Evolutionary conservation across 2,113 vertebrate genomes (phyloP).

Genomic region (Ramphastos sulfuratus): DNA sequence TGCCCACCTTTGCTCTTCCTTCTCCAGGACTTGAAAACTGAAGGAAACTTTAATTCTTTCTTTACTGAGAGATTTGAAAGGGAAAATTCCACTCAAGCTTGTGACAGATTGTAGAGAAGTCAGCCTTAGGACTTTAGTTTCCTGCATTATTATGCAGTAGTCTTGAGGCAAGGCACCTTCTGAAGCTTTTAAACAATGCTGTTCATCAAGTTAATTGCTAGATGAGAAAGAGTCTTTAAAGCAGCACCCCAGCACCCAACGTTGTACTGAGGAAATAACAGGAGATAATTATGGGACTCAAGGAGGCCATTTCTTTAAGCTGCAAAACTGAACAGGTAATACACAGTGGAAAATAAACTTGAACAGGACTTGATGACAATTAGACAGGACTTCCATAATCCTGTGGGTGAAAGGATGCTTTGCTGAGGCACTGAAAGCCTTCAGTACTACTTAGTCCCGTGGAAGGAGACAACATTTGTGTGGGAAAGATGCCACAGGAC

Average conservation of each 20-base stretch:
- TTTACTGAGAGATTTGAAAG: neutral
- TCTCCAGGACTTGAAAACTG: neutral
- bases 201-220: neutral
- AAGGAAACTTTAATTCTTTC: neutral
- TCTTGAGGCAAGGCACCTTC: neutral
- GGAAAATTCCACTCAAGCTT: neutral
- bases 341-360: neutral
- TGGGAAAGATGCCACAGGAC: neutral
- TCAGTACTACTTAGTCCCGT: neutral
- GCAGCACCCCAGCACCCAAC: neutral
- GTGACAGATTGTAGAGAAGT: neutral
- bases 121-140: neutral
- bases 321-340: neutral
- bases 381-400: neutral
- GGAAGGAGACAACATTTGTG: neutral
- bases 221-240: neutral
- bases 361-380: neutral
- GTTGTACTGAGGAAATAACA: neutral
- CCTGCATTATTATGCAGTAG: neutral
- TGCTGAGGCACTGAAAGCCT: neutral
- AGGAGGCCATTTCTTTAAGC: neutral
- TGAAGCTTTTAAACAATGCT: neutral
- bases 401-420: neutral
- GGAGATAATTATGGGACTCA: neutral
- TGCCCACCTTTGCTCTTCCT: neutral